Evolutionary conservation across 2,888 invertebrate genomes (phyloP).

Genomic region (Muschampia plurimacula): DNA sequence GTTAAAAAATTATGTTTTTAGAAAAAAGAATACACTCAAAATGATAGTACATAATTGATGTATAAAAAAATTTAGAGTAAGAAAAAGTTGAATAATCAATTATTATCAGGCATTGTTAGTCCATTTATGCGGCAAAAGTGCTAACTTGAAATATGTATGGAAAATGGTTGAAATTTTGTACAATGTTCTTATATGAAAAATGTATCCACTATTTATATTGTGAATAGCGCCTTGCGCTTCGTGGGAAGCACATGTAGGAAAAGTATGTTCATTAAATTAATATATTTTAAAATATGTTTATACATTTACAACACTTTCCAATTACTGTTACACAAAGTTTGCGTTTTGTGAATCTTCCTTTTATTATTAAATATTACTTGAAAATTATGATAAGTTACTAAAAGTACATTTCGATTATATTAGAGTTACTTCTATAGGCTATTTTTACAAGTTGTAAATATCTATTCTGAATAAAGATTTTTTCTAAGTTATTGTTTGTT

Average conservation of each 20-base stretch:
- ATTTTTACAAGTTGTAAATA: constrained; percentile 73
- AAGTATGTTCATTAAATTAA: constrained; percentile 11
- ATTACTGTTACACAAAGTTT: constrained; percentile 17
- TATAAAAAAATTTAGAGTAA: neutral
- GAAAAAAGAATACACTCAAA: neutral
- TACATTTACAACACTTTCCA: constrained; percentile 24
- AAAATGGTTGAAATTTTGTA: neutral
- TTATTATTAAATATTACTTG: constrained; percentile 23
- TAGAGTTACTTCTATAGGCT: constrained; percentile 49
- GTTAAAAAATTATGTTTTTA: neutral
- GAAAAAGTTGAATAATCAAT: neutral
- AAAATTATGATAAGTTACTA: constrained; percentile 47
- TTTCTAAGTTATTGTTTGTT: constrained; percentile 30
- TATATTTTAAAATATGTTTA: constrained; percentile 22
- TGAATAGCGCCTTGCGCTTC: too few species aligned
- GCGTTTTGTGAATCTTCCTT: constrained; percentile 28
- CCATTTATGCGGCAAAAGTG: too few species aligned
- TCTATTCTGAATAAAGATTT: constrained; percentile 59
- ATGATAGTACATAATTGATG: neutral
- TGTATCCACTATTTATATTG: too few species aligned
- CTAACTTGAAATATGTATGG: neutral
- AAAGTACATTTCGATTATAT: constrained; percentile 69
- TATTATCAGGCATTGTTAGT: neutral
- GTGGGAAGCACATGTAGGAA: neutral
- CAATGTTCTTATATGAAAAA: neutral